phyloP scores from a whole-genome alignment of 2,888 invertebrate species.

The Nasonia oneida region DNA sequence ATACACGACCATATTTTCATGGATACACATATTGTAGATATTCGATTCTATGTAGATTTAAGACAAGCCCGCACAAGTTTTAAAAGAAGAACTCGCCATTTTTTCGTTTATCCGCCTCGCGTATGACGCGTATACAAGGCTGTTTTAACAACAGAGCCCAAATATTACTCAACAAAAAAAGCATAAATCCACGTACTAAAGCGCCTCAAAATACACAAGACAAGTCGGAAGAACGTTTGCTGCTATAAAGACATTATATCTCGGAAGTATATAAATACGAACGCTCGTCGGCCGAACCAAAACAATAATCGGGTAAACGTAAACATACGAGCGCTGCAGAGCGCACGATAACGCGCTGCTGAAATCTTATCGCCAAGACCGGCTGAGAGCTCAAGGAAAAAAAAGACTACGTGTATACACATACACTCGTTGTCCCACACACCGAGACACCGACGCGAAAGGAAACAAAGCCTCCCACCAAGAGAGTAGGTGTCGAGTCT shows the following conservation, averaged over 20 bases:
- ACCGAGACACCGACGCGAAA: neutral
- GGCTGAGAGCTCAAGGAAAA: neutral
- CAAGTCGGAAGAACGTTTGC: neutral
- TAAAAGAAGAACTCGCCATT: no score
- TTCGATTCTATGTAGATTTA: no score
- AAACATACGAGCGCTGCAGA: constrained; percentile 15
- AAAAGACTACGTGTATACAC: neutral
- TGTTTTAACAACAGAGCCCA: neutral
- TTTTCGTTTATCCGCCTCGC: no score
- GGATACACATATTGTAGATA: no score
- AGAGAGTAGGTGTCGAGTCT: neutral
- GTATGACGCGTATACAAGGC: no score
- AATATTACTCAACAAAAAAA: neutral
- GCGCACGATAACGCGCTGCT: constrained; percentile 26
- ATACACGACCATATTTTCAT: no score
- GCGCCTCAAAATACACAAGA: neutral
- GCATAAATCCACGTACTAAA: neutral
- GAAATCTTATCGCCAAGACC: constrained; percentile 42
- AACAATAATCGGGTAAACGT: constrained; percentile 43
- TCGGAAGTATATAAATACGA: constrained; percentile 16
- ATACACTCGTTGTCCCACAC: neutral
- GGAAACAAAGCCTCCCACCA: neutral
- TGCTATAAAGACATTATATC: constrained; percentile 11
- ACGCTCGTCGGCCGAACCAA: constrained; percentile 22
- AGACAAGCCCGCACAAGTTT: no score